Evolutionary conservation across 2,888 invertebrate species (phyloP).

Genomic region (Cheilosia scutellata): DNA sequence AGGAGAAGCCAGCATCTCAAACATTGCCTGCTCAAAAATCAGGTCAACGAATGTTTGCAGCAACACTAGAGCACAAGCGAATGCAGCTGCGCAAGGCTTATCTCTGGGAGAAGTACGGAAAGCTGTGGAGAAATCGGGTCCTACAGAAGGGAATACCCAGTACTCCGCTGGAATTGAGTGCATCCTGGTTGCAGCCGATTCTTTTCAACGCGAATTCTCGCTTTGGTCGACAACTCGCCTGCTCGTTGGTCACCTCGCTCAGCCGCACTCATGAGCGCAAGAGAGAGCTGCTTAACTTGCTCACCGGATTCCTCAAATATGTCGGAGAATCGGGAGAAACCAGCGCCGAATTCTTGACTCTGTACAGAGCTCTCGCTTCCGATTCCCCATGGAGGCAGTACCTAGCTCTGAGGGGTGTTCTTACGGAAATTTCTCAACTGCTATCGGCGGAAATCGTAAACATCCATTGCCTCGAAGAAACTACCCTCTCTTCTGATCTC

Average conservation of each 20-base stretch:
- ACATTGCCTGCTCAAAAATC: conserved; percentile 20
- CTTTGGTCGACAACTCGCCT: conserved; percentile 94
- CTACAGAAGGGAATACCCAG: conserved; percentile 81
- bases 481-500: conserved; percentile 96
- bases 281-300: conserved; percentile 91
- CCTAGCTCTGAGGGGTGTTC: conserved; percentile 93
- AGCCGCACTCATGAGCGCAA: conserved; percentile 89
- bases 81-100: conserved; percentile 85
- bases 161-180: conserved; percentile 85
- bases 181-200: conserved; percentile 94
- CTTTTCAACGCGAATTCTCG: conserved; percentile 96
- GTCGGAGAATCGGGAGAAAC: conserved; percentile 95
- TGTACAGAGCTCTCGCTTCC: conserved; percentile 93
- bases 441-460: conserved; percentile 95
- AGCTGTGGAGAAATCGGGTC: conserved; percentile 86
- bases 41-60: conserved; percentile 62
- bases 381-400: conserved; percentile 97
- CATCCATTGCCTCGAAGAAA: conserved; percentile 94
- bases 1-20: conserved; percentile 43
- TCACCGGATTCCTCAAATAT: conserved; percentile 95
- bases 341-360: conserved; percentile 94
- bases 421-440: conserved; percentile 92
- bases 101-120: conserved; percentile 90
- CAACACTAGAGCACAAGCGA: conserved; percentile 81
- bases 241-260: conserved; percentile 93